A percentile compares a stretch with the other conserved stretches of the same genome.
Evolutionary conservation across 2,113 vertebrate species (phyloP).

Genomic region (Rhynchopsitta pachyrhyncha): DNA sequence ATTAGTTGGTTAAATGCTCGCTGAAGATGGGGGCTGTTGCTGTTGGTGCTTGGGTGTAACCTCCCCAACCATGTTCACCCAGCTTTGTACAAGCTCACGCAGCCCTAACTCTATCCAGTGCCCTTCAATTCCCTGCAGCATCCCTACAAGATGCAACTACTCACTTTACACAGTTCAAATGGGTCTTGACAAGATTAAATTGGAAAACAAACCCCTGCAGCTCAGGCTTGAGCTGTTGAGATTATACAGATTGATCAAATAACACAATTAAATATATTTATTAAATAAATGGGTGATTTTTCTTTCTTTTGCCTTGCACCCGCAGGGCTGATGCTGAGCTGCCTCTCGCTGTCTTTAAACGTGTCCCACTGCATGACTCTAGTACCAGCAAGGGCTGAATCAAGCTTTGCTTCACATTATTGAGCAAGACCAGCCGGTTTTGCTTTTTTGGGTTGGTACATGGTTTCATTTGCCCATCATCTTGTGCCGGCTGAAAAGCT

Average conservation of each 20-base stretch:
- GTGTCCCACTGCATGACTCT: neutral
- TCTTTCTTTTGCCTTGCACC: neutral
- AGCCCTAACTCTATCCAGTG: neutral
- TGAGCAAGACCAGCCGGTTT: neutral
- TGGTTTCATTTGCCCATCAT: neutral
- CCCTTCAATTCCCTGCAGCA: neutral
- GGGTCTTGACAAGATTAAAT: neutral
- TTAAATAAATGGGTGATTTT: neutral
- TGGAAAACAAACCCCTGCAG: neutral
- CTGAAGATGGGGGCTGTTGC: neutral
- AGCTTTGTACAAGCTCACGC: accelerated
- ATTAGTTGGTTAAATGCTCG: neutral
- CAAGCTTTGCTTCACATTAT: neutral
- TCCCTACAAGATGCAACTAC: neutral
- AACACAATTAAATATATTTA: neutral
- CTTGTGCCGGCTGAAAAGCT: neutral
- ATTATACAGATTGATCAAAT: neutral
- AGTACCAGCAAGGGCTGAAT: neutral
- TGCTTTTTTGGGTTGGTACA: neutral
- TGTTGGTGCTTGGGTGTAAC: neutral
- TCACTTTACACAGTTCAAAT: neutral
- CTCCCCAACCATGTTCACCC: accelerated
- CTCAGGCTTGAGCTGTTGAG: neutral
- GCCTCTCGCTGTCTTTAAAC: neutral
- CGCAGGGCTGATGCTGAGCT: accelerated